Evolutionary conservation across 2,888 invertebrate species (phyloP).

Genomic region (Limnephilus rhombicus): DNA sequence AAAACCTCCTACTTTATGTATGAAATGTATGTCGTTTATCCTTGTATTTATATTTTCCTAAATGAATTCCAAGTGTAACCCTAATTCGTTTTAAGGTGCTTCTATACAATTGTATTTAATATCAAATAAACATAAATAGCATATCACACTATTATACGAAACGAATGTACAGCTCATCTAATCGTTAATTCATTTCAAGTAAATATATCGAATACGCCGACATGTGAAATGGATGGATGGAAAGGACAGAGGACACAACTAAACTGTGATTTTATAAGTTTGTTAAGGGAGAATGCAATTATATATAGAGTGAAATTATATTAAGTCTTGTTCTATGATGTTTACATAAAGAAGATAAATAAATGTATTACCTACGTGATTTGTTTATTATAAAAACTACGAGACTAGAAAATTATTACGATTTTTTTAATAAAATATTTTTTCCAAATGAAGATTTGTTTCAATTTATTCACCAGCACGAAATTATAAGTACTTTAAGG

Average conservation of each 20-base stretch:
- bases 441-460: conserved; percentile 56
- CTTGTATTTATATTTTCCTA: conserved; percentile 52
- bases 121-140: conserved; percentile 41
- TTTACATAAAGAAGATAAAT: conserved; percentile 57
- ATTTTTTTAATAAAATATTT: conserved; percentile 65
- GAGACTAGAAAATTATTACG: conserved; percentile 66
- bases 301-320: conserved; percentile 53
- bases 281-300: conserved; percentile 66
- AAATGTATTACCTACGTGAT: conserved; percentile 63
- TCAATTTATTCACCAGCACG: neutral
- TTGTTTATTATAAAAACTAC: conserved; percentile 63
- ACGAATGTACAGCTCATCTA: conserved; percentile 50
- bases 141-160: conserved; percentile 52
- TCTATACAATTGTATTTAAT: conserved; percentile 39
- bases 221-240: conserved; percentile 10
- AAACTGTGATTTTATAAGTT: conserved; percentile 65
- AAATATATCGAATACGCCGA: conserved; percentile 31
- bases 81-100: conserved; percentile 55
- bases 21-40: conserved; percentile 29
- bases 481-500: neutral
- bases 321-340: conserved; percentile 61
- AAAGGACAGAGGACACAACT: conserved; percentile 52
- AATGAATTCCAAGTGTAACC: conserved; percentile 57
- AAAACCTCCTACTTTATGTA: conserved; percentile 26
- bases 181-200: conserved; percentile 24